Conservation (phyloP, 2,888 invertebrate genomes). For the Dryobota labecula region DNA sequence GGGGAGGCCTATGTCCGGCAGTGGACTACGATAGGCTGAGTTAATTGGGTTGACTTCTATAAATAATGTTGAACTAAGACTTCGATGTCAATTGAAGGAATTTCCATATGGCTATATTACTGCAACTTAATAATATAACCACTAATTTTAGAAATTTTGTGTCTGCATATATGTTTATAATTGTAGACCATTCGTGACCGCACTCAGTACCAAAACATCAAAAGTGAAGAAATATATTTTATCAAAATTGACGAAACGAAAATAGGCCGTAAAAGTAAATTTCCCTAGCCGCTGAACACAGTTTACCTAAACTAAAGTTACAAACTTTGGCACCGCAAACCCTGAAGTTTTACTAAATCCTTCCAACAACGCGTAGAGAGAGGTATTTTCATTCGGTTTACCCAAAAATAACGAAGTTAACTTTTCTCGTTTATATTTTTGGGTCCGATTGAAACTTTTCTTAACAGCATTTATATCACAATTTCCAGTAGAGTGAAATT, state of each 20-base stretch:
- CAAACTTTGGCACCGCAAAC: constrained; percentile 12
- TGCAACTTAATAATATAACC: neutral
- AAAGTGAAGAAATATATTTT: neutral
- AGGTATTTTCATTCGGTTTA: constrained; percentile 25
- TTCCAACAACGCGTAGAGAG: neutral
- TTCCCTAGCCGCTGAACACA: constrained; percentile 7
- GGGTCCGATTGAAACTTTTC: constrained; percentile 36
- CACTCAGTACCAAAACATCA: neutral
- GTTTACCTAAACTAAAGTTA: constrained; percentile 5
- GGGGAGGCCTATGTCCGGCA: too few species aligned
- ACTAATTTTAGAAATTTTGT: neutral
- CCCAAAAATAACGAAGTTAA: constrained; percentile 41
- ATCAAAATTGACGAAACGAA: neutral
- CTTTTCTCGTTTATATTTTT: constrained; percentile 49
- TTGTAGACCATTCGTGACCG: neutral
- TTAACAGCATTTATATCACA: constrained; percentile 21
- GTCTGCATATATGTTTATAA: neutral
- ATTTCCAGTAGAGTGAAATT: constrained; percentile 14
- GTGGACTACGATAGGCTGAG: too few species aligned
- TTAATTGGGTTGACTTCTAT: neutral
- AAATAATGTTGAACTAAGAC: neutral
- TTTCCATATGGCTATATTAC: neutral
- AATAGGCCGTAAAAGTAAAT: neutral
- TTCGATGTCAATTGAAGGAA: neutral
- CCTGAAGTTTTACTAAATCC: constrained; percentile 25